Conservation (phyloP, 2,888 invertebrate species). For the Lamellibrachia columna region DNA sequence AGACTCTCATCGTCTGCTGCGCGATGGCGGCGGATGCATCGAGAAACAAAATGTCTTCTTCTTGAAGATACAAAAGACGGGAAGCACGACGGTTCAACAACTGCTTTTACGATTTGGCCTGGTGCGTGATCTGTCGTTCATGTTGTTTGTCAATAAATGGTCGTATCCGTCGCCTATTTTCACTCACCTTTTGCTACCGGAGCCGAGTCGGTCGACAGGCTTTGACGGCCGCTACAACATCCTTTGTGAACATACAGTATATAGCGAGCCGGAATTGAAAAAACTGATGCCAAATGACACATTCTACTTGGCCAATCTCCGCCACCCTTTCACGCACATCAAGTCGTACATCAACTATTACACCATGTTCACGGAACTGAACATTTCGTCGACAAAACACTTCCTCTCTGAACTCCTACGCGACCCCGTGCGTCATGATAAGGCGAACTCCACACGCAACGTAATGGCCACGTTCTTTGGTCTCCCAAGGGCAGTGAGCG, state of each 20-base stretch:
- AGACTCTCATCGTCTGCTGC: neutral
- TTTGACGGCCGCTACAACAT: neutral
- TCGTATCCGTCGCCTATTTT: neutral
- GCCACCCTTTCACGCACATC: neutral
- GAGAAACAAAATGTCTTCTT: neutral
- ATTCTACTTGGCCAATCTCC: neutral
- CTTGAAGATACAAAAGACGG: neutral
- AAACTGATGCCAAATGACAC: neutral
- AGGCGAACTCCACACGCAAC: neutral
- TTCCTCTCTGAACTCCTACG: neutral
- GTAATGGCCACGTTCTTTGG: neutral
- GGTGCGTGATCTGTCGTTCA: neutral
- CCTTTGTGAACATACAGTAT: neutral
- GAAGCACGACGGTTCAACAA: neutral
- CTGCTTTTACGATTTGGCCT: neutral
- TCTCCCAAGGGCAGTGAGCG: neutral
- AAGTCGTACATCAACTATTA: neutral
- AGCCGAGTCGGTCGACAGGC: neutral
- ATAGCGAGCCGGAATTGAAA: neutral
- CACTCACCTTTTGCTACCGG: neutral
- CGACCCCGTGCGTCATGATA: neutral
- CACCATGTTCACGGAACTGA: neutral
- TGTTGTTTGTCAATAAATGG: conserved; percentile 2
- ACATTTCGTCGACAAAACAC: neutral
- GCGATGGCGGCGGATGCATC: neutral